Percentiles rank a stretch among this genome's conserved stretches.
These are phyloP conservation scores for Pheosia tremula DNA, from an alignment of 2,888 invertebrate genomes.

Conservation along the genomic window DNA sequence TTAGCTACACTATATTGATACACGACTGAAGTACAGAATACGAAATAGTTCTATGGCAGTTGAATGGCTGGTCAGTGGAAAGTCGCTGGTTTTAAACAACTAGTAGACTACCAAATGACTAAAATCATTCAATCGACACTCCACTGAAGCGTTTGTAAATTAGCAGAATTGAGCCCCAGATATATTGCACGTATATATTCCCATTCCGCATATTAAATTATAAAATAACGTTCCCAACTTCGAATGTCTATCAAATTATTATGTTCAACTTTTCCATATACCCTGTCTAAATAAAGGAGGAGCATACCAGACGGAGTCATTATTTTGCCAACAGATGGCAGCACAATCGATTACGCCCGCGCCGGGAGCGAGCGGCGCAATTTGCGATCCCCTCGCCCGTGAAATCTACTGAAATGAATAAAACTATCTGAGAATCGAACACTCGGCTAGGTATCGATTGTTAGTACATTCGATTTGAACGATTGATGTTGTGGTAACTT, in stretches of 20 bases:
- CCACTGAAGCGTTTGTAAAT: no score
- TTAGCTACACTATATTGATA: no score
- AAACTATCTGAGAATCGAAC: conserved; percentile 75
- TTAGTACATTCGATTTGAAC: conserved; percentile 30
- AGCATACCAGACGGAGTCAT: conserved; percentile 79
- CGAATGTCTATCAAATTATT: conserved; percentile 6
- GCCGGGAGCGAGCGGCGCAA: conserved; percentile 71
- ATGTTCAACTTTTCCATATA: conserved; percentile 43
- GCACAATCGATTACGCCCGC: conserved; percentile 78
- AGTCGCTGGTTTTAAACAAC: no score
- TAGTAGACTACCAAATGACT: no score
- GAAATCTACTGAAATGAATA: conserved; percentile 82
- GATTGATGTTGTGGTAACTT: conserved; percentile 10
- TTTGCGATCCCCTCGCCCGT: conserved; percentile 76
- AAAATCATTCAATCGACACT: no score
- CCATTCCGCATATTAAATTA: no score
- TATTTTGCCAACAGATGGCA: conserved; percentile 82
- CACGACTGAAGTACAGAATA: no score
- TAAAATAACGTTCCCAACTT: no score
- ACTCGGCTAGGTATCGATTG: conserved; percentile 52
- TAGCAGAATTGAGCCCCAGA: no score
- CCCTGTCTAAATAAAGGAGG: conserved; percentile 58
- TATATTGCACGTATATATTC: no score
- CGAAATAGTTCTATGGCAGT: no score
- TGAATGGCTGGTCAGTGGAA: no score